Evolutionary conservation across 2,113 vertebrate genomes (phyloP), one percentile per base, ranked within the genome.

Genomic region (Climacteris rufus): DNA sequence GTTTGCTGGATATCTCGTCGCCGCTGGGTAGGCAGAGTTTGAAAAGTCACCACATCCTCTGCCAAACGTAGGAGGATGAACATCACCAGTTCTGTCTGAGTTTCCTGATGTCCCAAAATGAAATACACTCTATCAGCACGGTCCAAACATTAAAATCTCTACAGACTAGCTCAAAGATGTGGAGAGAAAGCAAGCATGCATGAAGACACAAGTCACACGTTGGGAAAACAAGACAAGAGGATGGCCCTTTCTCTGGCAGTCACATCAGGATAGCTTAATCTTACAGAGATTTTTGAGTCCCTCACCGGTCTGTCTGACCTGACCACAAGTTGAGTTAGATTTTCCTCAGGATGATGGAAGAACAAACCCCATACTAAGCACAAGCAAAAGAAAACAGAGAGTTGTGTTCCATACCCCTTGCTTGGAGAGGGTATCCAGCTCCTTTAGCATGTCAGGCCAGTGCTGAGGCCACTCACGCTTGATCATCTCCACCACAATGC

Each of bases 381-480:
- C 56, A 65, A 93, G 37, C 10, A 31, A 75, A 95, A 83, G 25
- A 69, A 39, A 83, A 69, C 5, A 54, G 53, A 92, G 47, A 33
- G 15, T 7, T 52, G 9, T 50, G 54, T 64, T 80, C 42, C 98
- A 87, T 98, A 99, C 99, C 98, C 99, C 99, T 96, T 98, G 97
- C 91, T 98, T 98, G 40, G 98, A 99, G 71, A 99, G 98, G 1
- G 98, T 96, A 82, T 99, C 99, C 98, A 99, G 96, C 96, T 99
- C 99, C 95, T 98, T 98, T 6, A 99, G 97, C 99, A 99, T 99
- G 64, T 99, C 98, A 61, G 99, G 99, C 99, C 99, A 99, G 72
- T 99, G 98, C 90, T 99, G 99, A 39, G 99, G 99, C 99, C 99
- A 99, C 79, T 99, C 99, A 11, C 99, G 98, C 95, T 99, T 99